Evolutionary conservation across 2,113 vertebrate genomes (phyloP).

Genomic region (Thomomys bottae): DNA sequence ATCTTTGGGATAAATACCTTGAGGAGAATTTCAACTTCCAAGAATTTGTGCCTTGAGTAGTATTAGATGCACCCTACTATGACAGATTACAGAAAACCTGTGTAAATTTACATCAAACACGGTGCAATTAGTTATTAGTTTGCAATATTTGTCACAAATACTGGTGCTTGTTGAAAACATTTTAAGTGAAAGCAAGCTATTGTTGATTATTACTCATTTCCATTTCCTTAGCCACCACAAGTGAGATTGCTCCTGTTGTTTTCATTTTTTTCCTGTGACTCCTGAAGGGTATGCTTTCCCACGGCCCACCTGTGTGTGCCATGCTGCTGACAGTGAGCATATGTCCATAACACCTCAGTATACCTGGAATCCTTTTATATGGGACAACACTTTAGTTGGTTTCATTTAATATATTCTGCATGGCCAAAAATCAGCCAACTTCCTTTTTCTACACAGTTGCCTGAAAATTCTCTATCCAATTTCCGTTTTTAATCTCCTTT

Average conservation of each 20-base stretch:
- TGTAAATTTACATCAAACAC: rapidly evolving
- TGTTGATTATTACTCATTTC: neutral
- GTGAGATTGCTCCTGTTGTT: neutral
- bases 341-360: no score
- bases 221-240: neutral
- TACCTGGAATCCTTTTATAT: no score
- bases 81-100: neutral
- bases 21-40: neutral
- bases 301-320: no score
- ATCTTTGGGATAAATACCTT: neutral
- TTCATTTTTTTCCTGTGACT: neutral
- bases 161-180: neutral
- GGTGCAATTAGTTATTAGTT: rapidly evolving
- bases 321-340: no score
- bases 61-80: rapidly evolving
- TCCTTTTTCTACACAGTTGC: no score
- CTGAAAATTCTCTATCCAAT: no score
- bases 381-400: no score
- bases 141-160: neutral
- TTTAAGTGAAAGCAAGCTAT: neutral
- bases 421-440: no score
- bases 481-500: no score
- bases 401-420: no score
- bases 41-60: neutral
- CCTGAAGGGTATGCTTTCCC: no score